Evolutionary conservation across 1,140 invertebrate genomes (phyloP).

Genomic region (Metaphire vulgaris): DNA sequence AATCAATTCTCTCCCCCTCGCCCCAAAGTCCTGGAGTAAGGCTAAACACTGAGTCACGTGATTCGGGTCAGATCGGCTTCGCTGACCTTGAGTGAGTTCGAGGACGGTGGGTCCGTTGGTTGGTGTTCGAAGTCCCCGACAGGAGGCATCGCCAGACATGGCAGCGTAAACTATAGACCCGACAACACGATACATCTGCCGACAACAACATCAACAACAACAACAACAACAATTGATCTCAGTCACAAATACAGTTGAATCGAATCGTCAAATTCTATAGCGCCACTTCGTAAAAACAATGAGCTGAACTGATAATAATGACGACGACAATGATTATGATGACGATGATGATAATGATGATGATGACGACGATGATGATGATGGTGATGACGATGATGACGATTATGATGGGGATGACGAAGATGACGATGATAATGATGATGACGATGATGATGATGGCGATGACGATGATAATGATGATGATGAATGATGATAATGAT

Average conservation of each 20-base stretch:
- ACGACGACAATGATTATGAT: background rate
- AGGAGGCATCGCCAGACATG: conserved; percentile 18
- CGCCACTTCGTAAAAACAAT: no score
- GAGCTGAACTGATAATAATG: background rate
- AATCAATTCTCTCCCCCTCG: no score
- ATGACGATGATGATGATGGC: background rate
- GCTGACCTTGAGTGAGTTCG: conserved; percentile 22
- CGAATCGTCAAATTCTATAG: no score
- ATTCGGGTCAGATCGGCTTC: no score
- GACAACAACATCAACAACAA: background rate
- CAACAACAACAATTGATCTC: no score
- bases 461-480: background rate
- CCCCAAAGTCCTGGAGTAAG: no score
- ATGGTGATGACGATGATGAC: background rate
- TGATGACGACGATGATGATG: background rate
- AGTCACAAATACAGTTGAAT: no score
- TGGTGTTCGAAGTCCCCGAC: conserved; percentile 22
- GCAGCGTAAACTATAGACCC: conserved; percentile 9
- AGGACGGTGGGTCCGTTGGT: conserved; percentile 18
- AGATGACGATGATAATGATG: background rate
- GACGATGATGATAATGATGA: conserved; percentile 1
- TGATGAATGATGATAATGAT: conserved; percentile 1
- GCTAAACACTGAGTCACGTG: no score
- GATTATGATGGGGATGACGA: background rate
- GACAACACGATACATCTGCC: conserved; percentile 5